Base-by-base conservation (phyloP, 2,797 vertebrate species). In the Phyllotis vaccarum region DNA sequence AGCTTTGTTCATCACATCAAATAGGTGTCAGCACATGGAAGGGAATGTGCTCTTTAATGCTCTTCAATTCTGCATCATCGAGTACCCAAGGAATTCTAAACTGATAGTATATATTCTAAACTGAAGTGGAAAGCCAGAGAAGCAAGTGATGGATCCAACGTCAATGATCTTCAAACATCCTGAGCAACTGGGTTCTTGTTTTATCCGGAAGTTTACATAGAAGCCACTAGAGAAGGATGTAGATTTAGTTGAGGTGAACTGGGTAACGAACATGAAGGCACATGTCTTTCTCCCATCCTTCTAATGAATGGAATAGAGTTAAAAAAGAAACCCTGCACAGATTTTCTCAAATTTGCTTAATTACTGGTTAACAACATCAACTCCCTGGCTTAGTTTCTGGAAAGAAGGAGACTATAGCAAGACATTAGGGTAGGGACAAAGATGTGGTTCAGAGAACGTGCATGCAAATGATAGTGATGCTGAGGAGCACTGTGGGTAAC, bases 321-420 rank as follows among this genome's bases (percentile, higher is more conserved):
- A 24, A 24, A 64, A 22, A 68, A 85, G 40, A 86, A 24, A 10
- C 40, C 68, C 54, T 43, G 1, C 14, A 40, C 8, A 70, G 49
- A 24, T 29, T 83, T 60, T 86, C 82, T 94, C 68, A 72, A 29
- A 87, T 66, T 76, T 86, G 9, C 62, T 70, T 89, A n/a, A 49
- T 72, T 46, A 70, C 31, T 92, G 22, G n/a, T 78, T 83, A 72
- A 89, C 81, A 82, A 58, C 58, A 29, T 11, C 91, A 76, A 79
- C 64, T 54, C 22, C 34, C 21, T 62, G 74, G 79, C 29, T 82
- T 29, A 52, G 82, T 27, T 17, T 13, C 3, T n/a, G 31, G n/a
- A 80, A 91, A 81, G 27, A 72, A 89, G 21, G 34, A 34, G 75
- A 56, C 1, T 17, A 34, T 0, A 83, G 24, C 2, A 90, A 75